Base-by-base conservation (phyloP, 2,113 vertebrate species). In the Paracanthobrama guichenoti region DNA sequence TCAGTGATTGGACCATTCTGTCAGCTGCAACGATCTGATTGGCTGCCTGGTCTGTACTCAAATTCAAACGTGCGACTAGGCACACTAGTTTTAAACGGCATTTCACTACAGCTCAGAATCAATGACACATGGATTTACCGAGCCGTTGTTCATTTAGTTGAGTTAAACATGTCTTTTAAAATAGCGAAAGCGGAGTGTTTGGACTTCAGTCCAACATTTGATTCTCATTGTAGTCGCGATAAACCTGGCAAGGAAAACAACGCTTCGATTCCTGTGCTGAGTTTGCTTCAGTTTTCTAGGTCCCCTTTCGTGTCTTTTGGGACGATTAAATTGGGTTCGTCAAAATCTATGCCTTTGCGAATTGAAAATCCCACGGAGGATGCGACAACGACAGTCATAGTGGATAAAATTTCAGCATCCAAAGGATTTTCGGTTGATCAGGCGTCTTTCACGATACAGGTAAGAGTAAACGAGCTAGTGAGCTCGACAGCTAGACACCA, bases 231-330 rank as follows among this genome's bases (percentile, higher is more conserved):
- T 22, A 78, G 22, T 24, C 71, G 6, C 18, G 81, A 13, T 50
- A 60, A 79, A 59, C 50, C 28, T 5, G 88, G 91, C 26, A 94
- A 94, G 85, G 93, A 95, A 83, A 94, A 94, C 46, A 53, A 59
- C 0, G 50, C 2, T 1, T 53, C 90, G 0, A 53, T 89, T 1
- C 91, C 94, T 0, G 90, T 96, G 28, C 89, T 99, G 16, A 91
- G 91, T 0, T 92, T 99, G 64, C 93, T 94, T 67, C 96, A 96
- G 87, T 99, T 99, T 89, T 94, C 93, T 0, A 92, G 94, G 18
- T 89, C 94, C 80, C 96, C 97, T 0, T 97, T 96, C 86, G 90
- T 99, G 39, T 91, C 90, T 3, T 98, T 99, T 81, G 96, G 96
- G 0, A 87, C 92, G 0, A 91, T 98, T 1, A 95, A 94, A 0